Evolutionary conservation across 1,140 invertebrate species (phyloP).

Genomic region (Rhopalosiphum padi): DNA sequence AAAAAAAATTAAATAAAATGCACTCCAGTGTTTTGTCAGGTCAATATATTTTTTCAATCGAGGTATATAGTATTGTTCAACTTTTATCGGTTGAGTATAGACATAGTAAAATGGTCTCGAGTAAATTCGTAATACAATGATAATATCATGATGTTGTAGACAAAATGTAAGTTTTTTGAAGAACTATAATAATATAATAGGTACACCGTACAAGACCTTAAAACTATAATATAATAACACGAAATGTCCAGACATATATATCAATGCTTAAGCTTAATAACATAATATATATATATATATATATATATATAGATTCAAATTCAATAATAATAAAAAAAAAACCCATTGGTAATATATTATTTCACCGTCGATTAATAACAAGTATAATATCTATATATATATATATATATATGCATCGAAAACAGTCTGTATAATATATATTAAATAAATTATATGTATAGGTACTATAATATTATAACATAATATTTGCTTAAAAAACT

Average conservation of each 20-base stretch:
- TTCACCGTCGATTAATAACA: background rate
- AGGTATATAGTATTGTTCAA: background rate
- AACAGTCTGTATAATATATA: background rate
- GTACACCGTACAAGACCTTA: background rate
- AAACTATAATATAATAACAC: background rate
- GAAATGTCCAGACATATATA: background rate
- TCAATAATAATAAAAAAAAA: background rate
- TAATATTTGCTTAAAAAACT: background rate
- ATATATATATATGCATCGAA: background rate
- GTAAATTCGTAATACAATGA: background rate
- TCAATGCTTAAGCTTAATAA: background rate
- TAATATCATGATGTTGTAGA: background rate
- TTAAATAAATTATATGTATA: background rate
- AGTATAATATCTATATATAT: background rate
- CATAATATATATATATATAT: background rate
- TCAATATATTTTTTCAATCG: slow-evolving; percentile 8
- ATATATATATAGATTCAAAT: background rate
- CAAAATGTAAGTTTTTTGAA: background rate
- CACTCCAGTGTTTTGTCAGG: background rate
- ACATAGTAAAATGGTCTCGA: background rate
- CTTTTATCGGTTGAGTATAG: background rate
- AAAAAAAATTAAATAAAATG: background rate
- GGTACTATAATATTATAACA: background rate
- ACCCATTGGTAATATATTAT: background rate
- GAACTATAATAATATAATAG: background rate